These are phyloP conservation scores for Opisthocomus hoazin DNA, from an alignment of 2,113 vertebrate species.

Conservation along the genomic window DNA sequence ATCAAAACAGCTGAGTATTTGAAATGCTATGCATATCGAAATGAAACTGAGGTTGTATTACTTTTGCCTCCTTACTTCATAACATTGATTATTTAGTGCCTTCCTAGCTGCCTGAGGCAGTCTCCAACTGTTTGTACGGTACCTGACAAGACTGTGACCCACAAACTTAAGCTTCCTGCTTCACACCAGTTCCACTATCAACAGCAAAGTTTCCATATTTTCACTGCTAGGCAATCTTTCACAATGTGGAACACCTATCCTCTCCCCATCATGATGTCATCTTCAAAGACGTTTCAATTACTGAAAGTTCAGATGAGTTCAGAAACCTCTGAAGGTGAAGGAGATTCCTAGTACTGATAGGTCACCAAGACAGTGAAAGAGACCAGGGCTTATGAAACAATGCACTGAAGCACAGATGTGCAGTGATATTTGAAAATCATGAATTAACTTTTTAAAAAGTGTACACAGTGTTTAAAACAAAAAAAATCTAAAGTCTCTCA, in stretches of 20 bases:
- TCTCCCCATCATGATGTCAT: not conserved
- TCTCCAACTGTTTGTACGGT: not conserved
- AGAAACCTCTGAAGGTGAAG: not conserved
- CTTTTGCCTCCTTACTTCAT: not conserved
- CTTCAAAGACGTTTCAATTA: not conserved
- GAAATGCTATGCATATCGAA: not conserved
- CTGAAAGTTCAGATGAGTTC: not conserved
- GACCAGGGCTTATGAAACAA: not conserved
- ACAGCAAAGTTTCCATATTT: not conserved
- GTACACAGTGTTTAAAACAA: not conserved
- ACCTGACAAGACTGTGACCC: not conserved
- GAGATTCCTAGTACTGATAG: not conserved
- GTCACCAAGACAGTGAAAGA: not conserved
- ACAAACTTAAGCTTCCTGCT: not conserved
- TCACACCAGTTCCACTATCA: not conserved
- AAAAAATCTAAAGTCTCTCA: not conserved
- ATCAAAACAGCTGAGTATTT: not conserved
- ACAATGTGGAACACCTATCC: not conserved
- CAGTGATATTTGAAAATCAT: slow-evolving; percentile 30
- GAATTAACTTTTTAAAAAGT: not conserved
- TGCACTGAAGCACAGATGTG: not conserved
- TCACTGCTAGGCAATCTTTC: not conserved
- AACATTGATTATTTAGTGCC: not conserved
- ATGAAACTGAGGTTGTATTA: not conserved
- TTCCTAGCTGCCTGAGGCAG: not conserved